Evolutionary conservation across 2,113 vertebrate genomes (phyloP), one percentile per base, ranked within the genome.

Genomic region (Pangasianodon gigas): DNA sequence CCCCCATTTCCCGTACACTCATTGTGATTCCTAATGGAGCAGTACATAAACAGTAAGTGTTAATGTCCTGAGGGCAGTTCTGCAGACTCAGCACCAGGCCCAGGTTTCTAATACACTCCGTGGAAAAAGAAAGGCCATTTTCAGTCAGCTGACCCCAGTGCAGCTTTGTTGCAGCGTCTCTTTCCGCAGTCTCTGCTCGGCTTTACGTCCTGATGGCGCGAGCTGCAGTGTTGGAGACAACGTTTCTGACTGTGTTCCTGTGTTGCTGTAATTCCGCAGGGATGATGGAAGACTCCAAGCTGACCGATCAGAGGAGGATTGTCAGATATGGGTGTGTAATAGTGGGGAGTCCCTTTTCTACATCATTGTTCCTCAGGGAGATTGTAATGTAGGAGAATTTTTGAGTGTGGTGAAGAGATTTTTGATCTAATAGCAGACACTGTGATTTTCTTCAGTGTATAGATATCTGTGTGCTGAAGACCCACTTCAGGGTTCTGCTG

Each of bases 321-420:
- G 86, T 90, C 86, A 89, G 62, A 81, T 89, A 56, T 62, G 83
- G 54, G 60, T 79, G 85, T 85, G 58, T 60, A 16, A 41, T 74
- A 44, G 81, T 54, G 58, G 10, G 32, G 85, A 84, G 21, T 14
- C 37, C 7, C 44, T 60, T 44, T 37, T 82, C n/a, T 56, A 54
- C 16, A 18, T 56, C 24, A 1, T 16, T 83, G 5, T 32, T 83
- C 51, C 16, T 56, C n/a, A 4, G 7, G 29, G 13, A 82, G 51
- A 82, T 14, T 51, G 1, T 80, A 46, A 77, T 48, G 74, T 26
- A 48, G 37, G 32, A 1, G 14, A 37, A 26, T 32, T 58, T 32
- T 44, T 75, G 52, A 44, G 13, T 75, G 69, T 75, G 65, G 8
- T 21, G 29, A 60, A 0, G 26, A 51, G 1, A 24, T 46, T 29